Percentiles rank a stretch among this genome's conserved stretches.
Evolutionary conservation across 2,888 invertebrate species (phyloP).

Genomic region (Phania funesta): DNA sequence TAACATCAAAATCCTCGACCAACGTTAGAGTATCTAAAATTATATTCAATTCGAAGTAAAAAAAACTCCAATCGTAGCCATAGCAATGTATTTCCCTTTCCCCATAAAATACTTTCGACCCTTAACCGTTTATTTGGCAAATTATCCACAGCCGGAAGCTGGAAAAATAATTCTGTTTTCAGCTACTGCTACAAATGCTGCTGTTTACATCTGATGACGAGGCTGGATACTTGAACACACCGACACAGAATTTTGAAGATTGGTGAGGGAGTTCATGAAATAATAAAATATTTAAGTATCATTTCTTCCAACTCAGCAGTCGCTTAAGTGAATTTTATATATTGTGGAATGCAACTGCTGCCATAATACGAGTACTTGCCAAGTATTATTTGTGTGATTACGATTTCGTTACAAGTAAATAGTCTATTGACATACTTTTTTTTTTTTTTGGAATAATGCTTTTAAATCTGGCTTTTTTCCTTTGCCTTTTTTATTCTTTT

Average conservation of each 20-base stretch:
- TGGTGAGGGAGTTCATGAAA: slow-evolving; percentile 25
- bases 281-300: slow-evolving; percentile 45
- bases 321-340: slow-evolving; percentile 24
- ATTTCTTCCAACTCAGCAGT: slow-evolving; percentile 34
- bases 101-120: not conserved
- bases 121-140: slow-evolving; percentile 31
- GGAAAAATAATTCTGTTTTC: slow-evolving; percentile 38
- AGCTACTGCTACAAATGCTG: slow-evolving; percentile 20
- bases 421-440: slow-evolving; percentile 57
- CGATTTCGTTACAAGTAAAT: slow-evolving; percentile 21
- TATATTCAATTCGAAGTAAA: not conserved
- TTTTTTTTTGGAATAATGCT: slow-evolving; percentile 26
- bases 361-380: not conserved
- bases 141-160: slow-evolving; percentile 29
- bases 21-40: no score
- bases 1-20: no score
- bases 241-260: slow-evolving; percentile 7
- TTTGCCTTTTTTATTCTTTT: not conserved
- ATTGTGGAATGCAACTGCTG: not conserved
- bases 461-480: no score
- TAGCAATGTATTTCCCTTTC: not conserved
- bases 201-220: not conserved
- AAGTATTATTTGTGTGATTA: slow-evolving; percentile 1
- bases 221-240: slow-evolving; percentile 8
- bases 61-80: not conserved